Evolutionary conservation across 2,113 vertebrate genomes (phyloP).

Genomic region (Neogobius melanostomus): DNA sequence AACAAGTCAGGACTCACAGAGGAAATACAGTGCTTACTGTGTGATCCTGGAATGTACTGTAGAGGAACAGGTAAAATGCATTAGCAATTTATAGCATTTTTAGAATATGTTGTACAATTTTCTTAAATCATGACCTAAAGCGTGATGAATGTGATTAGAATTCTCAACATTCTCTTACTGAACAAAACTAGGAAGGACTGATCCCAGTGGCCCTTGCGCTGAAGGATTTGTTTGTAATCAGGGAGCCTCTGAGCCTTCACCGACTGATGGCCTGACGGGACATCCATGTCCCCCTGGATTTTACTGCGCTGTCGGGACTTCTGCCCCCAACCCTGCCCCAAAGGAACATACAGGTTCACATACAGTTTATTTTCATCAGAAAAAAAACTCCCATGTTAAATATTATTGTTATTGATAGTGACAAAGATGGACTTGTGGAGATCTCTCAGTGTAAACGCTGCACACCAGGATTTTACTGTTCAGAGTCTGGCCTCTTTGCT

Average conservation of each 20-base stretch:
- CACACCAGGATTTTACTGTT: slow-evolving; percentile 81
- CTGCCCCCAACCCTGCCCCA: slow-evolving; percentile 70
- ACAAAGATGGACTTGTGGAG: slow-evolving; percentile 62
- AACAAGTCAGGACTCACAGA: slow-evolving; percentile 69
- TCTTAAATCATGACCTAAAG: not conserved
- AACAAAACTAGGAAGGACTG: slow-evolving; percentile 58
- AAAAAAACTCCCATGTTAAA: not conserved
- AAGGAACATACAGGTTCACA: slow-evolving; percentile 77
- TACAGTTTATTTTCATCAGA: not conserved
- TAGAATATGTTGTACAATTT: not conserved
- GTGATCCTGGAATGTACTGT: slow-evolving; percentile 78
- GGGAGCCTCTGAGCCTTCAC: slow-evolving; percentile 77
- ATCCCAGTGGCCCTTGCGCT: slow-evolving; percentile 82
- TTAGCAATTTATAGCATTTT: not conserved
- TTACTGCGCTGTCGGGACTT: slow-evolving; percentile 64
- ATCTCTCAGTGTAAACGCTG: slow-evolving; percentile 74
- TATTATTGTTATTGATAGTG: slow-evolving; percentile 51
- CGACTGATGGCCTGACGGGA: slow-evolving; percentile 75
- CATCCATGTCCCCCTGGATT: slow-evolving; percentile 72
- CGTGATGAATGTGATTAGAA: not conserved
- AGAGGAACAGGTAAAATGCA: slow-evolving; percentile 67
- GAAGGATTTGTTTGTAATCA: slow-evolving; percentile 85
- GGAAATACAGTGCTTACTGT: slow-evolving; percentile 64
- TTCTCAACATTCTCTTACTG: not conserved
- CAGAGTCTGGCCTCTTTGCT: slow-evolving; percentile 63